Conservation (phyloP, 2,888 invertebrate species). For the Plusia festucae region DNA sequence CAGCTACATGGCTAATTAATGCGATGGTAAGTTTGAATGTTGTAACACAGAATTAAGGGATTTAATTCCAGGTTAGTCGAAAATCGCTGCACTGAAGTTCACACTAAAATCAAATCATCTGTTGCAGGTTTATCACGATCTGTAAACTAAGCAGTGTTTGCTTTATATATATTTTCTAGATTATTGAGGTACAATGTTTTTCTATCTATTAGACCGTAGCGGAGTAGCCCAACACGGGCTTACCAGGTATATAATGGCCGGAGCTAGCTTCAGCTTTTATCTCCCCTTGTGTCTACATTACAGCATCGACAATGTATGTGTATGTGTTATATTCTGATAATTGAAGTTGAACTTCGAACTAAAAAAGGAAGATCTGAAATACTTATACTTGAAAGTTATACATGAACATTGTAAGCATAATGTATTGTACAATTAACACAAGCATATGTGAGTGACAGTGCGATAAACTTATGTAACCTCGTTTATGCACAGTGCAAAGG, state of each 20-base stretch:
- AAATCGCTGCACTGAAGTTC: not conserved
- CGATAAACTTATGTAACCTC: slow-evolving; percentile 18
- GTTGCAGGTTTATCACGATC: not conserved
- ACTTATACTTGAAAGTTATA: no score
- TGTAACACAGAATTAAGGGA: not conserved
- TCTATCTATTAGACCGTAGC: not conserved
- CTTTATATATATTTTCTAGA: not conserved
- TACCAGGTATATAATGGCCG: not conserved
- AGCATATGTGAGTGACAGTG: slow-evolving; percentile 22
- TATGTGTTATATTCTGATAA: no score
- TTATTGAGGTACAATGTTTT: not conserved
- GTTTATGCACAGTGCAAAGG: slow-evolving; percentile 42
- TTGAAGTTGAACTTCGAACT: no score
- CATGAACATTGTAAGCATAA: no score
- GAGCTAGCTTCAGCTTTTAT: slow-evolving; percentile 1
- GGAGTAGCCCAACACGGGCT: not conserved
- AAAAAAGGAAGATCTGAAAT: no score
- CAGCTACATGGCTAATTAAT: not conserved
- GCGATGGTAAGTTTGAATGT: not conserved
- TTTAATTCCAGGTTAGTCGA: not conserved
- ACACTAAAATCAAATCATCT: not conserved
- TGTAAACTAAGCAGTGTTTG: not conserved
- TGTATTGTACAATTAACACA: not conserved
- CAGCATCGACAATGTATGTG: no score
- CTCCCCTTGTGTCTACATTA: slow-evolving; percentile 3